These are phyloP conservation scores for Brachypteracias leptosomus DNA, from an alignment of 2,113 vertebrate species.

Conservation along the genomic window DNA sequence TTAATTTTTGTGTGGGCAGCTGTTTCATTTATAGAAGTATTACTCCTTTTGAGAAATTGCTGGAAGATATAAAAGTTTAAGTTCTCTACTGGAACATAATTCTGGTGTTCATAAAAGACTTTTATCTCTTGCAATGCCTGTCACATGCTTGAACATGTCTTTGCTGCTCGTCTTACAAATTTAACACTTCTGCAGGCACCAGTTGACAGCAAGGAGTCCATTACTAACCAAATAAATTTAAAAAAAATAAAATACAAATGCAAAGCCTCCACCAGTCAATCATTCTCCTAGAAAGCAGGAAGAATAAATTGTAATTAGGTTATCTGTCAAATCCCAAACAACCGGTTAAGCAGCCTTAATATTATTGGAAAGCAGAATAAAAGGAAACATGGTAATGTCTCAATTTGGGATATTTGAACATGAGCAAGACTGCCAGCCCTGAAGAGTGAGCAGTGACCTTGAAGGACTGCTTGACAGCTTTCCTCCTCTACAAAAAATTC, in stretches of 20 bases:
- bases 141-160: neutral
- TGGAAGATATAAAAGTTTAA: neutral
- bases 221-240: neutral
- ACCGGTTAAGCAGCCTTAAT: neutral
- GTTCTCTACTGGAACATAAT: neutral
- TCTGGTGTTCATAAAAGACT: neutral
- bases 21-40: neutral
- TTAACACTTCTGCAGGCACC: neutral
- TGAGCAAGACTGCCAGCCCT: neutral
- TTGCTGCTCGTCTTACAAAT: neutral
- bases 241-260: neutral
- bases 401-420: neutral
- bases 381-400: neutral
- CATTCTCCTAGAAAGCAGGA: neutral
- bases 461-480: neutral
- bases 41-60: neutral
- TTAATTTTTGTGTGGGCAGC: constrained; percentile 42
- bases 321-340: neutral
- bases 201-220: neutral
- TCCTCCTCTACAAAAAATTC: neutral
- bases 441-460: fast-evolving
- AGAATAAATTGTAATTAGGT: neutral
- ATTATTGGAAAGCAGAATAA: neutral
- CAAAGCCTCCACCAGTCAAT: neutral
- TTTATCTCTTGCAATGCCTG: neutral